Evolutionary conservation across 2,113 vertebrate species (phyloP).

Genomic region (Eurystomus gularis): DNA sequence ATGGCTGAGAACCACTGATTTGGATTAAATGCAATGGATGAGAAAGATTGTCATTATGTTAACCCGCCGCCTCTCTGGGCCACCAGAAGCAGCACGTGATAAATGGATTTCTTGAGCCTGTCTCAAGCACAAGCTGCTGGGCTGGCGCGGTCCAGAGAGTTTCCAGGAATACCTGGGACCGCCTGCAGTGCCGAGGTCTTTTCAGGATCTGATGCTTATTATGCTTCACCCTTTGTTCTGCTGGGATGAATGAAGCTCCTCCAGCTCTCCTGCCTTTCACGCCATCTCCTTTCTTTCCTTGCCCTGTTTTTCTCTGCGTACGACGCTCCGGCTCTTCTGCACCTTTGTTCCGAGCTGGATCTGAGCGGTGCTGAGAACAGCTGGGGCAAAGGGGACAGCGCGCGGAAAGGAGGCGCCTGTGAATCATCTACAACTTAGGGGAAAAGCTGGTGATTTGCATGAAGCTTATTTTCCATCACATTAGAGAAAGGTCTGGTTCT

Average conservation of each 20-base stretch:
- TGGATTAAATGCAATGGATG: rapidly evolving
- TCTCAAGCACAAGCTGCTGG: not conserved
- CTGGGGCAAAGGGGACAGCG: not conserved
- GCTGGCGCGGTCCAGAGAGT: not conserved
- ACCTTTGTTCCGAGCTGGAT: not conserved
- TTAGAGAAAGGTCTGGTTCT: not conserved
- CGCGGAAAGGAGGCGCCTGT: not conserved
- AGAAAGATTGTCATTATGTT: not conserved
- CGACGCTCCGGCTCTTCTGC: not conserved
- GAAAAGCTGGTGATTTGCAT: not conserved
- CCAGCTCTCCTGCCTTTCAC: not conserved
- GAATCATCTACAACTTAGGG: not conserved
- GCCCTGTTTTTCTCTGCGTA: not conserved
- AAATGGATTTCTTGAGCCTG: not conserved
- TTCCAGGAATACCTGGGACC: not conserved
- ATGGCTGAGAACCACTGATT: not conserved
- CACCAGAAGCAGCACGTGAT: not conserved
- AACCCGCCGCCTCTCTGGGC: not conserved
- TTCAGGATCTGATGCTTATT: not conserved
- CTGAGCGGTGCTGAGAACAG: not conserved
- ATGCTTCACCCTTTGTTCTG: not conserved
- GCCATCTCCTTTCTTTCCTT: not conserved
- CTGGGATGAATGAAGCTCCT: not conserved
- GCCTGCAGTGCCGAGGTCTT: rapidly evolving
- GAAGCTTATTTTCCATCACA: not conserved